These are phyloP conservation scores for Zaprionus gabonicus DNA, from an alignment of 1,140 invertebrate genomes.

Conservation along the genomic window DNA sequence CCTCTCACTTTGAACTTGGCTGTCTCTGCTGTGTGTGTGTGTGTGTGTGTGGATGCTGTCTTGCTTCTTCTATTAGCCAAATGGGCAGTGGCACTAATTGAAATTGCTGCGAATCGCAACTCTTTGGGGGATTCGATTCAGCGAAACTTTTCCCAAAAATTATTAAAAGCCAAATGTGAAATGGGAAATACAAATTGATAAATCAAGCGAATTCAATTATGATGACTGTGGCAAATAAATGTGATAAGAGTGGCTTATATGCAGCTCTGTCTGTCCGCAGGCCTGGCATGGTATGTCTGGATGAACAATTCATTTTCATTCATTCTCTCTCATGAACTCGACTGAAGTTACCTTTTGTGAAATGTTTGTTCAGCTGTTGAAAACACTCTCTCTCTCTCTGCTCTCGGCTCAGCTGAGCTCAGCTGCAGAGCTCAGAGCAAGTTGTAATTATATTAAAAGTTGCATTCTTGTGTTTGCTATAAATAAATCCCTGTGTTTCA, in stretches of 20 bases:
- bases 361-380: background rate
- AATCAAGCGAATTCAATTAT: background rate
- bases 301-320: too few relatives aligned
- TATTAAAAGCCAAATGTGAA: background rate
- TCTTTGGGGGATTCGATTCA: background rate
- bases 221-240: background rate
- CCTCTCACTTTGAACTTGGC: background rate
- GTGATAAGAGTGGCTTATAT: background rate
- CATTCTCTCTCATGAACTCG: background rate
- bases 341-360: background rate
- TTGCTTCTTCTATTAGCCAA: conserved; percentile 26
- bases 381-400: background rate
- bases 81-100: conserved; percentile 35
- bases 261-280: too few relatives aligned
- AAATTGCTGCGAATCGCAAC: conserved; percentile 20
- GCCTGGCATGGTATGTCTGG: too few relatives aligned
- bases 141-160: background rate
- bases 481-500: background rate
- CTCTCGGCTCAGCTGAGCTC: background rate
- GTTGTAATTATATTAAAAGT: conserved; percentile 8
- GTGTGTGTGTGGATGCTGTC: too few relatives aligned
- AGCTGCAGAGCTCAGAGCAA: background rate
- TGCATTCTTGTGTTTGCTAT: background rate
- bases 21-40: background rate
- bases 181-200: background rate